Percentiles rank a stretch among this genome's conserved stretches.
Evolutionary conservation across 2,113 vertebrate genomes (phyloP).

Genomic region (Lutjanus erythropterus): DNA sequence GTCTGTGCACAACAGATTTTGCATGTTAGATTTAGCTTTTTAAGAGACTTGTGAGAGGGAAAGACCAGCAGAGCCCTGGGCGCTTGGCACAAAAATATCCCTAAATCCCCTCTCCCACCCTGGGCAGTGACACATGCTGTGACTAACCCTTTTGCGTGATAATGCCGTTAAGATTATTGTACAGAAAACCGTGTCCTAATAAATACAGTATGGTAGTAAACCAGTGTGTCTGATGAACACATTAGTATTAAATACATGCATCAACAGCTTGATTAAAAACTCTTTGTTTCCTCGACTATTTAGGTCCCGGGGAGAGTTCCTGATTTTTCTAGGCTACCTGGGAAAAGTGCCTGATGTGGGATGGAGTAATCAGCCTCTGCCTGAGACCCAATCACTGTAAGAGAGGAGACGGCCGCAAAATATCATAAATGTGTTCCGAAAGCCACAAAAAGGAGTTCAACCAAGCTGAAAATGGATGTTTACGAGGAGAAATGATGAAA

Average conservation of each 20-base stretch:
- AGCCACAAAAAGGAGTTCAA: slow-evolving; percentile 50
- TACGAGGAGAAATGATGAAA: slow-evolving; percentile 46
- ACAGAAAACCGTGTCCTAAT: slow-evolving; percentile 62
- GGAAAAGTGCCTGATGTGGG: slow-evolving; percentile 48
- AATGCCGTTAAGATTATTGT: slow-evolving; percentile 63
- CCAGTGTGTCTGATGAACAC: slow-evolving; percentile 36
- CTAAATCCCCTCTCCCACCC: slow-evolving; percentile 69
- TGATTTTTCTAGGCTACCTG: slow-evolving; percentile 63
- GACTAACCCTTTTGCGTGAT: slow-evolving; percentile 70
- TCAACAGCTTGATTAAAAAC: slow-evolving; percentile 57
- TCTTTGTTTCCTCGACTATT: slow-evolving; percentile 43
- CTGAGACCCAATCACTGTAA: slow-evolving; percentile 66
- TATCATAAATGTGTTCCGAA: slow-evolving; percentile 56
- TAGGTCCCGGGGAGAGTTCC: slow-evolving; percentile 46
- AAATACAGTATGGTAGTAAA: slow-evolving; percentile 50
- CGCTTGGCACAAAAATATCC: slow-evolving; percentile 75
- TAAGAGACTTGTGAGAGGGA: slow-evolving; percentile 48
- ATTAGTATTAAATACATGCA: slow-evolving; percentile 44
- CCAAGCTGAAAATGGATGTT: slow-evolving; percentile 59
- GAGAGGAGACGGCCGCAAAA: slow-evolving; percentile 46
- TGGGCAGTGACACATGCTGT: slow-evolving; percentile 72
- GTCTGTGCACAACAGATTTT: slow-evolving; percentile 54
- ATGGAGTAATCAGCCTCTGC: slow-evolving; percentile 70
- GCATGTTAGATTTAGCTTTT: slow-evolving; percentile 62
- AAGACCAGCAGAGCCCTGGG: slow-evolving; percentile 60